Evolutionary conservation across 2,113 vertebrate genomes (phyloP).

Genomic region (Marmota monax): DNA sequence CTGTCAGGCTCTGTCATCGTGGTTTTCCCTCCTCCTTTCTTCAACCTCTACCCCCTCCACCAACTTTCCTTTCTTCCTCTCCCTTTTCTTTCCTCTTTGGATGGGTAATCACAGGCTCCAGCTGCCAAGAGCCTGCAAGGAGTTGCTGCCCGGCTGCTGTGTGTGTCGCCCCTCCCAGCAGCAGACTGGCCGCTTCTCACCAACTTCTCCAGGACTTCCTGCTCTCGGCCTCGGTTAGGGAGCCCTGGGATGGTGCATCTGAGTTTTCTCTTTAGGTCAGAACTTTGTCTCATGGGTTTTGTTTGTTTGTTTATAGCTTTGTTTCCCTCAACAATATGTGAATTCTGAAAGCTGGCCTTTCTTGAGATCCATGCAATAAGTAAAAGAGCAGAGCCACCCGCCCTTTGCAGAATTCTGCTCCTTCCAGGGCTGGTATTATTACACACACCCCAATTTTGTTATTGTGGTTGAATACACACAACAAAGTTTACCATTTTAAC

Average conservation of each 20-base stretch:
- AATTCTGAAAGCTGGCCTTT: background rate
- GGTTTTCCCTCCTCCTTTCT: conserved; percentile 49
- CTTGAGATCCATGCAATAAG: no score
- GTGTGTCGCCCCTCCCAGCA: background rate
- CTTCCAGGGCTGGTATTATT: rapidly evolving
- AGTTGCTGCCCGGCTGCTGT: background rate
- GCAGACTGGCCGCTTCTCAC: background rate
- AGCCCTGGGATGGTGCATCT: rapidly evolving
- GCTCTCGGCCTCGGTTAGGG: background rate
- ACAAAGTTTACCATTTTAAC: background rate
- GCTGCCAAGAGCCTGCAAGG: conserved; percentile 17
- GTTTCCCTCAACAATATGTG: background rate
- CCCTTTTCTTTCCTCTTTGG: conserved; percentile 65
- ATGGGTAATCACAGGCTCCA: conserved; percentile 69
- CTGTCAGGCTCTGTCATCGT: background rate
- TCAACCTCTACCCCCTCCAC: conserved; percentile 57
- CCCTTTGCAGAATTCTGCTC: background rate
- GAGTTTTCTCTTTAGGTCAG: background rate
- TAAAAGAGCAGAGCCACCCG: rapidly evolving
- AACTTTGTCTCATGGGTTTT: conserved; percentile 3
- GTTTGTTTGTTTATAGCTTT: background rate
- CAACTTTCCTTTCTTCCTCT: conserved; percentile 40
- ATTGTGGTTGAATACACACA: background rate
- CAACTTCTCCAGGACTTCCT: background rate
- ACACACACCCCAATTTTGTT: background rate